Evolutionary conservation across 2,797 vertebrate genomes (phyloP), one percentile per base, ranked within the genome.

Genomic region (Muscicapa comitata): DNA sequence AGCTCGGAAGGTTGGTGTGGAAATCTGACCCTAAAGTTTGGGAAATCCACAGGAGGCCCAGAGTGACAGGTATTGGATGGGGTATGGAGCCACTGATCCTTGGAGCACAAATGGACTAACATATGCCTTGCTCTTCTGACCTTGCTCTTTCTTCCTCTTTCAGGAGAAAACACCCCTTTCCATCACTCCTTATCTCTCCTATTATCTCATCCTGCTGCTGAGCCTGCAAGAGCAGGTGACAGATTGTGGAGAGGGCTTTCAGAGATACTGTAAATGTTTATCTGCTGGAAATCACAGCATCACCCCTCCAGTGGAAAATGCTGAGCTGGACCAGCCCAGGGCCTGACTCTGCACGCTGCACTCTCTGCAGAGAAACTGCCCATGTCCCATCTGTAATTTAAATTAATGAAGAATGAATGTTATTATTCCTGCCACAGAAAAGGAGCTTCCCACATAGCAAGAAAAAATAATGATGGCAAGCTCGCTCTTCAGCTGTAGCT

Each of bases 221-320:
- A 94, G 72, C 54, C 63, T 16, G 8, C 61, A 57, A 7, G 4
- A 72, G 68, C 83, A 86, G 51, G 88, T 88, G 93, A 75, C 82
- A 93, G 90, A 66, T 12, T 73, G 70, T 40, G 51, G 70, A 86
- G 58, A 55, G 25, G 58, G 54, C 70, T 93, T 88, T 78, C 63
- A 93, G 76, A 93, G 83, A 55, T 58, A 31, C 1, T 70, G 73
- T 16, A 86, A 91, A 81, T 66, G 47, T 40, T 93, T 35, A 90
- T 94, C 92, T 88, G 94, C 58, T 88, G 37, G 62, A 92, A 95
- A 96, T 72, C 92, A 84, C 70, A 75, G 90, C 68, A 59, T 79
- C 93, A 61, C 47, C 61, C 63, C 57, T 93, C 55, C 87, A 80
- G 71, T 26, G 38, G 78, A 87, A 94, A 28, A 59, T 51, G 62